Evolutionary conservation across 2,113 vertebrate genomes (phyloP).

Genomic region (Microtus ochrogaster): DNA sequence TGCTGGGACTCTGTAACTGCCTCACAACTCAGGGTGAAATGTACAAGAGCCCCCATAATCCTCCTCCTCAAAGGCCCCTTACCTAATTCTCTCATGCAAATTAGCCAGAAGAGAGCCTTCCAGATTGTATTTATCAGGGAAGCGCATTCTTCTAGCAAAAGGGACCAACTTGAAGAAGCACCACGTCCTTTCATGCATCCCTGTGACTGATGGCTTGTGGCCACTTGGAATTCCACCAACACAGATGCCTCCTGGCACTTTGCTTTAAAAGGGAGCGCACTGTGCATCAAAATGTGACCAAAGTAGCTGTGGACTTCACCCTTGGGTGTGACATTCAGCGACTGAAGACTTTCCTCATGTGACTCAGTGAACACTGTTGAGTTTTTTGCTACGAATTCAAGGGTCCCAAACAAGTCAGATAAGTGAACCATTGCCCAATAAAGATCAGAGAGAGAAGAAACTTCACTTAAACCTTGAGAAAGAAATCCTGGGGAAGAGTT

Average conservation of each 20-base stretch:
- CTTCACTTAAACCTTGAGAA: background rate
- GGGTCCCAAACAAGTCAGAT: background rate
- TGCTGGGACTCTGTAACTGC: background rate
- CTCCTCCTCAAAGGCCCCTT: background rate
- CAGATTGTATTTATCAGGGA: constrained; percentile 38
- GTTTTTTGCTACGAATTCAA: background rate
- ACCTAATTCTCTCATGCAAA: constrained; percentile 56
- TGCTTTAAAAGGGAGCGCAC: constrained; percentile 11
- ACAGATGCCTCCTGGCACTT: background rate
- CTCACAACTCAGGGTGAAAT: background rate
- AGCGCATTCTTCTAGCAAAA: constrained; percentile 48
- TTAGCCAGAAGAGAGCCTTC: constrained; percentile 40
- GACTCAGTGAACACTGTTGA: background rate
- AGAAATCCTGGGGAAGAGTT: background rate
- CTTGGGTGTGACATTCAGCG: background rate
- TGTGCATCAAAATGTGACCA: background rate
- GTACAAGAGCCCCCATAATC: background rate
- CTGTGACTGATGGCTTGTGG: background rate
- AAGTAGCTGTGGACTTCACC: background rate
- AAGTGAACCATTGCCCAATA: background rate
- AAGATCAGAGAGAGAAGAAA: background rate
- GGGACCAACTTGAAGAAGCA: constrained; percentile 7
- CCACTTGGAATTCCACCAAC: constrained; percentile 4
- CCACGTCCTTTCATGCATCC: background rate
- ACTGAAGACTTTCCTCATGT: background rate